Base-by-base conservation (phyloP, 2,113 vertebrate species). In the Haliaeetus leucogaster region DNA sequence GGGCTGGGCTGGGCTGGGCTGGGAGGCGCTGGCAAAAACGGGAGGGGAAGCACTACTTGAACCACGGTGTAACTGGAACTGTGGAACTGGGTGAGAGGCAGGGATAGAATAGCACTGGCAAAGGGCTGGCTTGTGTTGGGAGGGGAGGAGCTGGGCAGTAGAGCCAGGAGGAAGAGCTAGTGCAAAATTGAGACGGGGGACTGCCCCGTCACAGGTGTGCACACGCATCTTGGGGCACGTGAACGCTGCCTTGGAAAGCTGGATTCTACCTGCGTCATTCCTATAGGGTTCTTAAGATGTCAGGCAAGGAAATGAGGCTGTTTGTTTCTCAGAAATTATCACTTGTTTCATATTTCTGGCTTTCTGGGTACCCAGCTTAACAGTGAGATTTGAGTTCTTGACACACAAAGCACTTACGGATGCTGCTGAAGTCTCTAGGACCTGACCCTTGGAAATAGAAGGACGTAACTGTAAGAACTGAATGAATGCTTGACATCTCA, bases 171-270 rank as follows among this genome's bases (percentile, higher is more conserved):
- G 45, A 67, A 79, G 72, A 68, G 20, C 38, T 65, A 34, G 26
- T 80, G 74, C 61, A n/a, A 29, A 32, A 10, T 0, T 1, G 2
- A 22, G 52, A 9, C 11, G 38, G 72, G 29, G 17, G 10, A 8
- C 25, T 65, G 58, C 22, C 36, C 26, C 4, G 0, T 3, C 65
- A 29, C 34, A 55, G n/a, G 16, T 12, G 19, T 53, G 27, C 50
- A 8, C 0, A 0, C 5, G 4, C 7, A 5, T 21, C 43, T 43
- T 11, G 8, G 20, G 38, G 27, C 23, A 12, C 11, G 32, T 40
- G 23, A 61, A 13, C 5, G 1, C 18, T 62, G 26, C 21, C 74
- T 59, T 73, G 76, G 29, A 48, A 73, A 36, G 48, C 32, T 80
- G 71, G 26, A 20, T 65, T 95, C 88, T 63, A 25, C 23, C 23